phyloP scores from a whole-genome alignment of 2,797 vertebrate genomes.

The Ciconia nigra region DNA sequence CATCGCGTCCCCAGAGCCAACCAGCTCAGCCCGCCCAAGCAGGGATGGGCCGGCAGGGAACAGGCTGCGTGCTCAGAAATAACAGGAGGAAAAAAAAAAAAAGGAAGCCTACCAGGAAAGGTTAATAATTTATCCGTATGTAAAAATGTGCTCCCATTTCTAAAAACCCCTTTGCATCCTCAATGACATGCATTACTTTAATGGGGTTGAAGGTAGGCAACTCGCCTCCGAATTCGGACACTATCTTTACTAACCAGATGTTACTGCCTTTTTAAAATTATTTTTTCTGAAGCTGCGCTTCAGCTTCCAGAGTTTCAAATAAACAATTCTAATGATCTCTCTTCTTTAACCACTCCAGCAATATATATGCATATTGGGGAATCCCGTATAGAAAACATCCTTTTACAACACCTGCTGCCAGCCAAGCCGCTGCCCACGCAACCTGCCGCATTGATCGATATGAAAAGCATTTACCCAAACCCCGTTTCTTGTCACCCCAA shows the following conservation, averaged over 20 bases:
- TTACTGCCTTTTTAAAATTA: neutral
- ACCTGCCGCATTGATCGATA: neutral
- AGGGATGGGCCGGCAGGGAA: neutral
- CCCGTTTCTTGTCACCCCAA: neutral
- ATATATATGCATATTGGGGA: neutral
- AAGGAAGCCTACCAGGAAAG: neutral
- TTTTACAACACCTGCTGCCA: neutral
- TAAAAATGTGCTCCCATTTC: neutral
- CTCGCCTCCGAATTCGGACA: neutral
- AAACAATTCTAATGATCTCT: constrained; percentile 21
- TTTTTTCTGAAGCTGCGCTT: neutral
- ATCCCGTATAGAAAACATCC: neutral
- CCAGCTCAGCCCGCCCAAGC: neutral
- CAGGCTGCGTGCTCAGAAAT: neutral
- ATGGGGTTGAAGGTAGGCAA: neutral
- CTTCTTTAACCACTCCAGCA: neutral
- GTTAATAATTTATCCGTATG: neutral
- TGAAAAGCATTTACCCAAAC: neutral
- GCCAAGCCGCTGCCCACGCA: neutral
- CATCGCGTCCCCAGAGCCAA: neutral
- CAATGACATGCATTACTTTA: fast-evolving
- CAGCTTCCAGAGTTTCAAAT: constrained; percentile 24
- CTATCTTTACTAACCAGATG: neutral
- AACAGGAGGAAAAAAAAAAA: neutral
- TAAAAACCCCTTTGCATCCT: neutral